Base-by-base conservation (phyloP, 2,113 vertebrate genomes). In the Gymnarchus niloticus region DNA sequence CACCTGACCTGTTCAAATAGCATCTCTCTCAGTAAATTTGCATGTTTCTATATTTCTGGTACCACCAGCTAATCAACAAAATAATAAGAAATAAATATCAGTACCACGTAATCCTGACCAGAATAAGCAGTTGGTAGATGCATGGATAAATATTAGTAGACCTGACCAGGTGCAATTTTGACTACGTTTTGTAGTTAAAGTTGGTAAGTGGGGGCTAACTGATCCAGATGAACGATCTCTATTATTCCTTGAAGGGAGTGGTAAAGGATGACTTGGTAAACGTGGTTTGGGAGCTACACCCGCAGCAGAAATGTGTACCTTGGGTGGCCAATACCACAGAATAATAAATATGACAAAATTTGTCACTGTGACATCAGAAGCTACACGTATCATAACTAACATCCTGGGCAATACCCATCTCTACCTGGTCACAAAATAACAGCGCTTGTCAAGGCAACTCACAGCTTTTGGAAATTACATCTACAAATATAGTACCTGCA, bases 241-340 rank as follows among this genome's bases (percentile, higher is more conserved):
- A 33, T 69, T 69, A 69, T 69, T 69, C 61, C 28, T 69, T 25
- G 28, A 69, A 17, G n/a, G 33, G 12, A 69, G 25, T 69, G 28
- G 61, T 33, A 69, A 37, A 69, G 28, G 61, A 33, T 69, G 8
- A 69, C 61, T 69, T 17, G 65, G 65, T 41, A 33, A 19, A 73
- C 19, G 65, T 73, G 65, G 65, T 41, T 73, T 41, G 17, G 65
- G 65, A 73, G 33, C 65, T 41, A 41, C 3, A 73, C 41, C 4
- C 33, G 46, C 21, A 54, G 52, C 52, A 65, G 23, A 61, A 28
- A 28, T 57, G 0, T 49, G 57, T 46, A 19, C 44, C 56, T 37
- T 84, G 86, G 86, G 86, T 87, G 76, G 83, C 3, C 49, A 73
- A 19, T 19, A 73, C 65, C 65, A 73, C 61, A 69, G 61, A 14